Evolutionary conservation across 2,113 vertebrate genomes (phyloP).

Genomic region (Pan troglodytes): NHGRI_mPanTro3-v2.1_pri NC_072403.2:143971001-143971500

Average conservation of each 20-base stretch:
- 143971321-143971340: not conserved
- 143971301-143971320: not conserved
- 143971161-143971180: not conserved
- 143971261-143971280: not conserved
- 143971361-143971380: not conserved
- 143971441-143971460: not conserved
- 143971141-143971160: not conserved
- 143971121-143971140: not conserved
- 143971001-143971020: not conserved
- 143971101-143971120: not conserved
- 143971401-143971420: not conserved
- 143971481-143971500: not conserved
- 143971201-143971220: not conserved
- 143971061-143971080: not conserved
- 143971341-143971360: not conserved
- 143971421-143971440: not conserved
- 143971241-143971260: not conserved
- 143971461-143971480: not conserved
- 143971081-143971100: not conserved
- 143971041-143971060: not conserved
- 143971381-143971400: not conserved
- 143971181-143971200: not conserved
- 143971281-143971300: not conserved
- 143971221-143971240: not conserved
- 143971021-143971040: not conserved